Conservation (phyloP, 2,113 vertebrate genomes). For the Gobiocypris rarus region DNA sequence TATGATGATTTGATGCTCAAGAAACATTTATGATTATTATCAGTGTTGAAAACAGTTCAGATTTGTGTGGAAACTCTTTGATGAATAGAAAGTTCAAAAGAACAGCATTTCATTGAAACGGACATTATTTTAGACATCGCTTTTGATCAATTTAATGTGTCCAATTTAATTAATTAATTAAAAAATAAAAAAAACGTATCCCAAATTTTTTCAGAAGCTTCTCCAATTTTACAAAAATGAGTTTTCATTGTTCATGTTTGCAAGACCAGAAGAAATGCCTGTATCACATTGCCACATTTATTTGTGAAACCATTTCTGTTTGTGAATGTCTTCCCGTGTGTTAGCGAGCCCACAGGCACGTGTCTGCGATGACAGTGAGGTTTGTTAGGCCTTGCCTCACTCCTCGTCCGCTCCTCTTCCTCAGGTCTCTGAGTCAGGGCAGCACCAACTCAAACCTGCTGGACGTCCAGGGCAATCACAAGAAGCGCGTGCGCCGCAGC, state of each 20-base stretch:
- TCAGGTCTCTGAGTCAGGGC: conserved; percentile 94
- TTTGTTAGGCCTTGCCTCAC: not conserved
- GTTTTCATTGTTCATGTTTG: not conserved
- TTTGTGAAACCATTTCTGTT: not conserved
- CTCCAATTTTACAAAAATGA: too few species aligned
- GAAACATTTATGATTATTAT: not conserved
- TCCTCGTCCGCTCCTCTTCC: conserved; percentile 37
- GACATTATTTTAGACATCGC: too few species aligned
- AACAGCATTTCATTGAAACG: not conserved
- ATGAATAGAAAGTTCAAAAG: not conserved
- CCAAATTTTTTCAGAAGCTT: too few species aligned
- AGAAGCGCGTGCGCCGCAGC: conserved; percentile 91
- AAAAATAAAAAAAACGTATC: too few species aligned
- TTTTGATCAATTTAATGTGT: not conserved
- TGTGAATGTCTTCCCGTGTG: not conserved
- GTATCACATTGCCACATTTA: not conserved
- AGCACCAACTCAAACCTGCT: conserved; percentile 97
- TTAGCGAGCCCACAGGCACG: not conserved
- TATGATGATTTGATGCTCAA: not conserved
- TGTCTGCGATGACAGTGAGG: too few species aligned
- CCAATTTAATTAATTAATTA: too few species aligned
- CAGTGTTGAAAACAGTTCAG: too few species aligned
- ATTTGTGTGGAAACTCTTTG: too few species aligned
- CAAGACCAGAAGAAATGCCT: not conserved
- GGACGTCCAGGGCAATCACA: conserved; percentile 92